Evolutionary conservation across 2,797 vertebrate species (phyloP), one percentile per base, ranked within the genome.

Genomic region (Carapus acus): DNA sequence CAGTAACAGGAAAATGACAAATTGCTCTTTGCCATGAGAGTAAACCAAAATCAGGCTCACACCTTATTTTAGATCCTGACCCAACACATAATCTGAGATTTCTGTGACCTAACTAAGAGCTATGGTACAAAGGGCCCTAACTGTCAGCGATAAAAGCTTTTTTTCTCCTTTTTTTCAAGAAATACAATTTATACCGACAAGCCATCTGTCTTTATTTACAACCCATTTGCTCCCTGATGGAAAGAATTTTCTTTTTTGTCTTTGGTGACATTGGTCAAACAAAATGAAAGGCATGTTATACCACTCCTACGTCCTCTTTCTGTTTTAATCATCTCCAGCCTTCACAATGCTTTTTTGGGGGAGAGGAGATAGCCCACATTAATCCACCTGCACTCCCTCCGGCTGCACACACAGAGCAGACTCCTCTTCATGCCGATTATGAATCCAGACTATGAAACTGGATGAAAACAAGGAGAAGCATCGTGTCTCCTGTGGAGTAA

Each of bases 21-120:
- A 65, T 62, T 62, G 53, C 46, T 70, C 37, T 41, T 34, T 54
- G 51, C 44, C 73, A 68, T 52, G 73, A 73, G 79, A 75, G 62
- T 62, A 46, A 24, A 62, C 48, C 76, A 56, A 71, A 77, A 77
- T 62, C 51, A 49, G 54, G 53, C 62, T 65, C 4, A 2, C 24
- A 72, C 57, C 62, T 72, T 43, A 67, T 57, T 83, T 84, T 68
- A 74, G 65, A 69, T 59, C 51, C 20, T 65, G 64, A 78, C 70
- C 75, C 58, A 73, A 54, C 64, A 63, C 77, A 69, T 69, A 70
- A 63, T 44, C 45, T 65, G 48, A 78, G 49, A 60, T 60, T 48
- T 61, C 48, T 52, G 36, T 60, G 73, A 81, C 73, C 75, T 71
- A 74, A 20, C 70, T 65, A 67, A 59, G 67, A 61, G 55, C 48